phyloP scores from a whole-genome alignment of 2,113 vertebrate genomes.

The Paraplagusia blochii region DNA sequence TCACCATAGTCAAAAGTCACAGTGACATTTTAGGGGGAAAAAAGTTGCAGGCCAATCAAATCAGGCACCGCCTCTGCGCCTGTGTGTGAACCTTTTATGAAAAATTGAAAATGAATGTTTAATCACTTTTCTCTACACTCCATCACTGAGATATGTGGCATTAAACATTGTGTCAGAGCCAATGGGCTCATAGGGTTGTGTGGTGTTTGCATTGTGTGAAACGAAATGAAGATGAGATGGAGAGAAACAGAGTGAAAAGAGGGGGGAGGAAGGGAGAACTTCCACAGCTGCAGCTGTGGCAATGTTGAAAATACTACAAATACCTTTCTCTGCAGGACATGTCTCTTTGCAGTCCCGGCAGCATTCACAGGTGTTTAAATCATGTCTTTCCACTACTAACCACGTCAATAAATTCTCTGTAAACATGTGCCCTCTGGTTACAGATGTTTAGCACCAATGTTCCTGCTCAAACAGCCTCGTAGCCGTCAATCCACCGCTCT shows the following conservation, averaged over 20 bases:
- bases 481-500: conserved; percentile 25
- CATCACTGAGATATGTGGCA: conserved; percentile 29
- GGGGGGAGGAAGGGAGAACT: background rate
- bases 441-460: conserved; percentile 23
- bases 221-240: conserved; percentile 1
- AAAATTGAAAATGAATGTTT: too few species aligned
- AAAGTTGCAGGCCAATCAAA: too few species aligned
- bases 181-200: conserved; percentile 31
- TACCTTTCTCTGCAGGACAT: conserved; percentile 46
- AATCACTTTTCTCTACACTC: background rate
- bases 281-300: conserved; percentile 35
- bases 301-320: conserved; percentile 51
- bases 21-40: too few species aligned
- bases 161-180: conserved; percentile 45
- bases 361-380: conserved; percentile 33
- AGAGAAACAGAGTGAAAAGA: background rate
- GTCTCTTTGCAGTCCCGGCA: conserved; percentile 31
- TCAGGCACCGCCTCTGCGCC: too few species aligned
- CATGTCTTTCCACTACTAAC: conserved; percentile 23
- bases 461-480: conserved; percentile 4
- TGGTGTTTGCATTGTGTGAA: conserved; percentile 13
- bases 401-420: conserved; percentile 17
- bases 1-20: too few species aligned
- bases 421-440: conserved; percentile 8
- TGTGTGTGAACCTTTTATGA: too few species aligned